A percentile compares a stretch with the other conserved stretches of the same genome.
Conservation (phyloP, 2,113 vertebrate genomes). For the Sialia sialis region DNA sequence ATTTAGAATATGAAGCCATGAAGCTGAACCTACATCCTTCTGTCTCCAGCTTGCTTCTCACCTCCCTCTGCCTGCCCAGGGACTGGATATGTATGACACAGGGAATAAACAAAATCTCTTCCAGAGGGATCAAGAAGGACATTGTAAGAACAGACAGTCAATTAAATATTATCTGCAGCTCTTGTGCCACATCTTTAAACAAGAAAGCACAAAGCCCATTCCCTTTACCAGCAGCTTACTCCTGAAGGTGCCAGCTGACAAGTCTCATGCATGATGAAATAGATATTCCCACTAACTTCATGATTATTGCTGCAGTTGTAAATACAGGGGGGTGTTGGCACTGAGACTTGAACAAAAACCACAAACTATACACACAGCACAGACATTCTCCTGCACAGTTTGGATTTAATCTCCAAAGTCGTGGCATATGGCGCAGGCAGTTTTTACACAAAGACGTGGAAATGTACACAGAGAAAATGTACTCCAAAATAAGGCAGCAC, state of each 20-base stretch:
- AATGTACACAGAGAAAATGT: conserved; percentile 14
- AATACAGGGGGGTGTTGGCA: conserved; percentile 41
- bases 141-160: conserved; percentile 50
- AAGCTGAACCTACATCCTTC: background rate
- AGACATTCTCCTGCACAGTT: background rate
- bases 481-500: background rate
- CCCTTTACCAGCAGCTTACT: conserved; percentile 11
- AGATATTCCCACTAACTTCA: background rate
- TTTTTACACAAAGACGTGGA: background rate
- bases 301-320: conserved; percentile 16
- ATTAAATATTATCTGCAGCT: conserved; percentile 40
- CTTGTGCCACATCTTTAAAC: background rate
- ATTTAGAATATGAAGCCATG: background rate
- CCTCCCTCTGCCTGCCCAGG: background rate
- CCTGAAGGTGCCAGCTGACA: conserved; percentile 22
- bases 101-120: background rate
- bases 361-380: background rate
- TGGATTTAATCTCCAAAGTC: background rate
- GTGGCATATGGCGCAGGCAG: background rate
- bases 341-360: background rate
- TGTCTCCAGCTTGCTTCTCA: background rate
- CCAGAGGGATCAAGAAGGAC: conserved; percentile 50
- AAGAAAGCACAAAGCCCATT: background rate
- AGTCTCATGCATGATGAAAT: background rate
- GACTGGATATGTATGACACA: background rate